These are phyloP conservation scores for Microcebus griseorufus DNA, from an alignment of 2,113 vertebrate genomes.

Conservation along the genomic window DNA sequence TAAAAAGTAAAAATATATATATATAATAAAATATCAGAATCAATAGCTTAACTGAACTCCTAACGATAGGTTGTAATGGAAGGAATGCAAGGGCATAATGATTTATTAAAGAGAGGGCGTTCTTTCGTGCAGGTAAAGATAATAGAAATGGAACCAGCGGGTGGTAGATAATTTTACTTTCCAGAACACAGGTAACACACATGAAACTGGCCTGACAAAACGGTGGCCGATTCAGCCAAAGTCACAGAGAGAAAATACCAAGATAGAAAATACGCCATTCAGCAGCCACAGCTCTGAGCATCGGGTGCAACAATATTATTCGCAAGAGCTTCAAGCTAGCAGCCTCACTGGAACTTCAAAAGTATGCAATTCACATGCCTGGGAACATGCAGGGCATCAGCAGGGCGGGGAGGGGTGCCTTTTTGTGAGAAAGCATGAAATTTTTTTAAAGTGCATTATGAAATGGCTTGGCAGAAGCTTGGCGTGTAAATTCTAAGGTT, in stretches of 20 bases:
- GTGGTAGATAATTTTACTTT: neutral
- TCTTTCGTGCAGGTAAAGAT: neutral
- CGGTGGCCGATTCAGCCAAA: neutral
- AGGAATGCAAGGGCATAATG: neutral
- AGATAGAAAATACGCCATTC: neutral
- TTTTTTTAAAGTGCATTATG: constrained; percentile 50
- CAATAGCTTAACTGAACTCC: neutral
- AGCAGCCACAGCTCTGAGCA: constrained; percentile 7
- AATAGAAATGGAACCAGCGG: neutral
- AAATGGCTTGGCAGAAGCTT: constrained; percentile 57
- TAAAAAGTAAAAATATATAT: neutral
- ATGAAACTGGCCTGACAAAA: constrained; percentile 13
- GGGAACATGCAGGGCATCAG: neutral
- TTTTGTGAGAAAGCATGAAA: constrained; percentile 61
- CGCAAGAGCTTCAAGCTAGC: neutral
- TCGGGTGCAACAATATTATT: neutral
- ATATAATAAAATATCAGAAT: constrained; percentile 22
- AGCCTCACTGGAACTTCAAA: neutral
- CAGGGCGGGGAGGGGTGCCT: neutral
- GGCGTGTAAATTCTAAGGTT: constrained; percentile 71
- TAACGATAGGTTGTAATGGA: neutral
- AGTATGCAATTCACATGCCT: neutral
- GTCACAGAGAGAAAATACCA: neutral
- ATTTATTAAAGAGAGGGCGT: neutral
- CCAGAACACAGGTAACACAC: neutral